Evolutionary conservation across 2,113 vertebrate genomes (phyloP).

Genomic region (Pogona vitticeps): DNA sequence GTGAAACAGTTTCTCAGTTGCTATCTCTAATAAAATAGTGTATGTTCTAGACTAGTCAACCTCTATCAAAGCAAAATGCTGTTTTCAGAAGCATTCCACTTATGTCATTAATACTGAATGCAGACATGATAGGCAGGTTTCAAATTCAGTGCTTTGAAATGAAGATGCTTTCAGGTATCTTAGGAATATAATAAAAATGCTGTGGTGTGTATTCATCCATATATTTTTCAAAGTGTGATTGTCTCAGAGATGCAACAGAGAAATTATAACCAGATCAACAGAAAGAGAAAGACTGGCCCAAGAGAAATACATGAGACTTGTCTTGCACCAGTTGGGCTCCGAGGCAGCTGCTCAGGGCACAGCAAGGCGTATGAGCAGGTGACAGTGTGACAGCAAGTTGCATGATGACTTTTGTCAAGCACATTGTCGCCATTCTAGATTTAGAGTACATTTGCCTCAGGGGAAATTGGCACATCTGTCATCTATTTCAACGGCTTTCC

Average conservation of each 20-base stretch:
- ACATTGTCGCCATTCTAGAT: neutral
- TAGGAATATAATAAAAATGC: neutral
- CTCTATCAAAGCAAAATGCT: neutral
- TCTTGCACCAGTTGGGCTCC: neutral
- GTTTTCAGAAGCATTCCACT: slow-evolving; percentile 1
- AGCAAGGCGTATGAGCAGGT: neutral
- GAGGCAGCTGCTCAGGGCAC: neutral
- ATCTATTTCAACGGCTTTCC: slow-evolving; percentile 48
- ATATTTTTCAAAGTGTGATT: slow-evolving; percentile 10
- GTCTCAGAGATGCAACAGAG: slow-evolving; percentile 34
- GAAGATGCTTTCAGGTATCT: slow-evolving; percentile 4
- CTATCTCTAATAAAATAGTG: neutral
- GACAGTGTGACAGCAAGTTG: neutral
- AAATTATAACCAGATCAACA: slow-evolving; percentile 22
- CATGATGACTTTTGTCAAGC: neutral
- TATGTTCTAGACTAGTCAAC: neutral
- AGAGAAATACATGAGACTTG: slow-evolving; percentile 20
- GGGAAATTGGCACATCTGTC: slow-evolving; percentile 55
- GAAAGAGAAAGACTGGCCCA: neutral
- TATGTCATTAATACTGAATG: slow-evolving; percentile 8
- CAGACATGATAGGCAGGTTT: slow-evolving; percentile 3
- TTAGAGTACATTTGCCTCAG: slow-evolving; percentile 41
- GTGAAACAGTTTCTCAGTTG: too few relatives aligned
- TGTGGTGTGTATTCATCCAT: neutral
- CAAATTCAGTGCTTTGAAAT: neutral